Conservation (phyloP, 2,113 vertebrate species). For the Calypte anna region DNA sequence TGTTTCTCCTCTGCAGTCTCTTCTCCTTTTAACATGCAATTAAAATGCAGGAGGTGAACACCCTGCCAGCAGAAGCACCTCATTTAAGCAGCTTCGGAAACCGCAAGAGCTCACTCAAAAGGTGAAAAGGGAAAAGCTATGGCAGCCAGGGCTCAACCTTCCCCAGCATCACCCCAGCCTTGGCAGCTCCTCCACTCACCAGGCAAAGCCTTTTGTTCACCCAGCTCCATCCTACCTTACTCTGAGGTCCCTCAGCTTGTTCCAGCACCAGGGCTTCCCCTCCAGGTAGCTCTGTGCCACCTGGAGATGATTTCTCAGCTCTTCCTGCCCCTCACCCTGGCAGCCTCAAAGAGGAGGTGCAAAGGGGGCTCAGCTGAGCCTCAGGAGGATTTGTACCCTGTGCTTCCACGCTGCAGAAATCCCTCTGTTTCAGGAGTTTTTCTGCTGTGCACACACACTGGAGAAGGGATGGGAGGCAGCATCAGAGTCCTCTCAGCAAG, state of each 20-base stretch:
- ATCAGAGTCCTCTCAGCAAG: accelerated
- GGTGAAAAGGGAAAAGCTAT: background rate
- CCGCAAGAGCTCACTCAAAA: background rate
- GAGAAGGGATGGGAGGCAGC: background rate
- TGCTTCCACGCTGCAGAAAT: accelerated
- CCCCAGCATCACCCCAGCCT: background rate
- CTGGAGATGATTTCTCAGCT: background rate
- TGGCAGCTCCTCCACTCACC: accelerated
- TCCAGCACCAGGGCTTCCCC: background rate
- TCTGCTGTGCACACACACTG: accelerated
- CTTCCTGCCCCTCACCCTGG: background rate
- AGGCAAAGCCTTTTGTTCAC: background rate
- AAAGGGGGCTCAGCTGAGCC: accelerated
- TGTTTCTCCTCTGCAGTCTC: background rate
- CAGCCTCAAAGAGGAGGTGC: constrained; percentile 45
- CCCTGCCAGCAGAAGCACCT: background rate
- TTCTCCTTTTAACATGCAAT: background rate
- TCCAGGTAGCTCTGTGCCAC: background rate
- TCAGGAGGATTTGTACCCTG: background rate
- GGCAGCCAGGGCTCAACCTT: background rate
- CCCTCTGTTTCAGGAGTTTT: background rate
- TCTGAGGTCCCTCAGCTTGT: background rate
- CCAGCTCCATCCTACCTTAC: accelerated
- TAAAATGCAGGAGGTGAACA: background rate
- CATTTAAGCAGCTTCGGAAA: background rate